Percentiles rank a stretch among this genome's conserved stretches.
phyloP scores from a whole-genome alignment of 1,140 invertebrate genomes.

The Sycophila sp. region DNA sequence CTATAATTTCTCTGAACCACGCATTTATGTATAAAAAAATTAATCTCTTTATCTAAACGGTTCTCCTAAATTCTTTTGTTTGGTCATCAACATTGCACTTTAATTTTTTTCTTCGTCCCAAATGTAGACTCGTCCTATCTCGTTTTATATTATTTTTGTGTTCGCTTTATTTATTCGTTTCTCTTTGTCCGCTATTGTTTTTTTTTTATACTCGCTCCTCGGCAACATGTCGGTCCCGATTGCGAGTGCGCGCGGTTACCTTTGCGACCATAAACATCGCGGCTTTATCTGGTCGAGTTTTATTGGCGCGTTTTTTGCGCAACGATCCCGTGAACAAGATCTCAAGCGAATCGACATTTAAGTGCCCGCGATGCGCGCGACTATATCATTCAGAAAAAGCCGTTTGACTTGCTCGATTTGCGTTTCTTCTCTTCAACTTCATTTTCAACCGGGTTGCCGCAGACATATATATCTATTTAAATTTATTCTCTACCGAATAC shows the following conservation, averaged over 20 bases:
- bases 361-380: neutral
- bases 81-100: no score
- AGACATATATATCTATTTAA: no score
- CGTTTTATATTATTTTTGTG: no score
- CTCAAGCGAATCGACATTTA: conserved; percentile 9
- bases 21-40: no score
- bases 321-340: conserved; percentile 19
- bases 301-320: conserved; percentile 41
- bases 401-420: neutral
- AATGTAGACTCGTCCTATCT: no score
- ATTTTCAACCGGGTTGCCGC: no score
- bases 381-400: conserved; percentile 8
- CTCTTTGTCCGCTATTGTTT: neutral
- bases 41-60: neutral
- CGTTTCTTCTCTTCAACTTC: no score
- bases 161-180: neutral
- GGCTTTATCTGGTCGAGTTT: conserved; percentile 57
- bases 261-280: conserved; percentile 53
- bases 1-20: no score
- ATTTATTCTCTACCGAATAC: no score
- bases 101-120: no score
- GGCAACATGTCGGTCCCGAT: conserved; percentile 34
- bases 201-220: neutral
- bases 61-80: no score
- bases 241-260: conserved; percentile 37